Base-by-base conservation (phyloP, 2,888 invertebrate genomes). In the Drosophila limbata region DNA sequence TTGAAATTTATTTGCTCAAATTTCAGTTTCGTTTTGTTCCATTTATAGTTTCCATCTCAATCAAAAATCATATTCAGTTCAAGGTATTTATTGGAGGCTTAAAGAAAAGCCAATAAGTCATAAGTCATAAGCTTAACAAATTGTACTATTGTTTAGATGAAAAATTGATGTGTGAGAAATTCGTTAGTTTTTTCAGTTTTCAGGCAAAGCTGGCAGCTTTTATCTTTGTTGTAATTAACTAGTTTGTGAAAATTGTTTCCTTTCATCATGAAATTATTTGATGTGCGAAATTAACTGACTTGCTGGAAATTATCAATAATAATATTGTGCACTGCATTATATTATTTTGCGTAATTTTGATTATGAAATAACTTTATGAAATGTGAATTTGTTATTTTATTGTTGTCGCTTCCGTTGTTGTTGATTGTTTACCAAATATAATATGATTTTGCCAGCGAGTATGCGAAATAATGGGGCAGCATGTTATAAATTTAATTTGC, bases 401-500 rank as follows among this genome's bases (percentile, higher is more conserved):
- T 56, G 31, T 17, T 44, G 33, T 42, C 21, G 40, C 15, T 31
- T n/a, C 11, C 42, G 31, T 37, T 71, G 55, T 13, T 59, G 45
- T 39, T 56, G 31, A 53, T 50, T 67, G 51, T 57, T 65, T 45
- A 39, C 21, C 39, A 42, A 59, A 63, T 48, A 55, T 56, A 59
- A 63, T 51, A 55, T 56, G 31, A 57, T 79, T 51, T 56, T 35
- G 40, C 13, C 31, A 25, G 17, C 21, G 10, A 39, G 25, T 25
- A 56, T 21, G 11, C 55, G 35, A 66, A 48, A 48, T 48, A 33
- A 31, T 48, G 11, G 3, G 0, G 51, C 56, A 62, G 42, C 64
- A 56, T 53, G 35, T n/a, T 19, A 64, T 25, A 71, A 84, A 69
- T 71, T 69, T 42, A 64, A 78, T 71, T 80, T 77, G 56, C 42